phyloP scores from a whole-genome alignment of 1,140 invertebrate genomes.

The Wasmannia auropunctata region DNA sequence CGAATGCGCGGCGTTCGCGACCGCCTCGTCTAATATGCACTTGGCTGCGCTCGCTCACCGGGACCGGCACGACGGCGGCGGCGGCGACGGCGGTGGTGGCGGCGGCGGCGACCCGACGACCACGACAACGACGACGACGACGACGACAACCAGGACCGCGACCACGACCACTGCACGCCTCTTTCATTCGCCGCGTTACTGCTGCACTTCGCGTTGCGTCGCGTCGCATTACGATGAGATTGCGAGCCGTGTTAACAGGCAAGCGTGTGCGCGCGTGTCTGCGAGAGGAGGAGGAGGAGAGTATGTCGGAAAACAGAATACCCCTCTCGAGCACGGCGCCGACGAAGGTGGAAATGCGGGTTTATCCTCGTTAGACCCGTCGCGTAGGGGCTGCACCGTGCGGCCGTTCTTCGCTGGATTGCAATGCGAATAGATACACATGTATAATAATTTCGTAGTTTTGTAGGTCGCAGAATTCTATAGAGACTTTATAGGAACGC shows the following conservation, averaged over 20 bases:
- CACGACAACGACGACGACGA: constrained; percentile 1
- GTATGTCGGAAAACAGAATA: neutral
- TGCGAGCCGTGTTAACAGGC: constrained; percentile 78
- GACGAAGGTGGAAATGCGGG: constrained; percentile 30
- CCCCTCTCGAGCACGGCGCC: constrained; percentile 5
- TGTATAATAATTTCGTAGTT: neutral
- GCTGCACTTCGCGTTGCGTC: constrained; percentile 52
- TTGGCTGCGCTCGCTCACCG: constrained; percentile 65
- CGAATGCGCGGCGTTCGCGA: constrained; percentile 75
- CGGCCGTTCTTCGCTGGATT: neutral
- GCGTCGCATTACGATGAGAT: constrained; percentile 65
- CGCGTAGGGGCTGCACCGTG: neutral
- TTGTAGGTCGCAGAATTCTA: neutral
- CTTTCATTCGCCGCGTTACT: constrained; percentile 36
- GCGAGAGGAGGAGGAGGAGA: neutral
- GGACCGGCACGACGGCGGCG: constrained; percentile 57
- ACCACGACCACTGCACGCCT: constrained; percentile 38
- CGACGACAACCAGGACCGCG: constrained; percentile 21
- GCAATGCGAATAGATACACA: neutral
- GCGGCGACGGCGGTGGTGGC: constrained; percentile 35
- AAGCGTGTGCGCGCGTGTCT: constrained; percentile 65
- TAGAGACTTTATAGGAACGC: neutral
- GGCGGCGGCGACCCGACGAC: constrained; percentile 19
- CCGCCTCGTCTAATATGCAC: constrained; percentile 78
- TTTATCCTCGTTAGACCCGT: constrained; percentile 30